These are phyloP conservation scores for Volucella inflata DNA, from an alignment of 2,888 invertebrate genomes.

Conservation along the genomic window DNA sequence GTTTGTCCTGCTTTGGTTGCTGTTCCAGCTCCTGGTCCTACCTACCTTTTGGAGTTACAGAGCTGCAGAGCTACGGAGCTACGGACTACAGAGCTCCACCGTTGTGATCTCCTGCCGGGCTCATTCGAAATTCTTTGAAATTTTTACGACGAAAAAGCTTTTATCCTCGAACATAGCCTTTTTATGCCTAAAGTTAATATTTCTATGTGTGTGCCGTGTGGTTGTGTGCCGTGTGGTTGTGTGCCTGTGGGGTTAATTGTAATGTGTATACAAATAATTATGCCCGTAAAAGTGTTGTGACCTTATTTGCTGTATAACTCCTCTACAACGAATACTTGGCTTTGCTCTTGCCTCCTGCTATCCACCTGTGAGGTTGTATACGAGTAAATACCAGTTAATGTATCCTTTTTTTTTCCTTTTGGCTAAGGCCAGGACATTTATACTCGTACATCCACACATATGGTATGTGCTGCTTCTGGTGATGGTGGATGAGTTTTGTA, in stretches of 20 bases:
- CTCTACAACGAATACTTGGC: neutral
- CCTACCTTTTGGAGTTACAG: too few species aligned
- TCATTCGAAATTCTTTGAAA: slow-evolving; percentile 71
- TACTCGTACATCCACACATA: too few species aligned
- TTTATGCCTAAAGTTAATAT: slow-evolving; percentile 67
- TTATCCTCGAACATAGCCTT: slow-evolving; percentile 69
- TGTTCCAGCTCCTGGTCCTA: slow-evolving; percentile 22
- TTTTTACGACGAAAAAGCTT: slow-evolving; percentile 74
- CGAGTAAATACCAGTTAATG: slow-evolving; percentile 2
- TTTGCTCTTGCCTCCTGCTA: neutral
- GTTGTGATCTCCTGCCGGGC: slow-evolving; percentile 59
- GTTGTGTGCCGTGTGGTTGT: slow-evolving; percentile 27
- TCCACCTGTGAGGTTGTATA: slow-evolving; percentile 30
- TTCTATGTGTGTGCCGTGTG: slow-evolving; percentile 27
- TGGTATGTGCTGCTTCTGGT: neutral
- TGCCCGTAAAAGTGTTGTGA: slow-evolving; percentile 73
- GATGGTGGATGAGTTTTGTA: too few species aligned
- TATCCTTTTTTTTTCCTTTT: slow-evolving; percentile 14
- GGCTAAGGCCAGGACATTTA: neutral
- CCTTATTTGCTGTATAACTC: slow-evolving; percentile 61
- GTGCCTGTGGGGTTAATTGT: slow-evolving; percentile 67
- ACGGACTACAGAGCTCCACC: neutral
- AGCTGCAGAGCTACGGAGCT: neutral
- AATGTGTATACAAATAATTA: slow-evolving; percentile 75
- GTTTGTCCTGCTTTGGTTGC: slow-evolving; percentile 25